A percentile compares a stretch with the other conserved stretches of the same genome.
phyloP scores from a whole-genome alignment of 1,140 invertebrate species.

The Chironomus striatipennis region DNA sequence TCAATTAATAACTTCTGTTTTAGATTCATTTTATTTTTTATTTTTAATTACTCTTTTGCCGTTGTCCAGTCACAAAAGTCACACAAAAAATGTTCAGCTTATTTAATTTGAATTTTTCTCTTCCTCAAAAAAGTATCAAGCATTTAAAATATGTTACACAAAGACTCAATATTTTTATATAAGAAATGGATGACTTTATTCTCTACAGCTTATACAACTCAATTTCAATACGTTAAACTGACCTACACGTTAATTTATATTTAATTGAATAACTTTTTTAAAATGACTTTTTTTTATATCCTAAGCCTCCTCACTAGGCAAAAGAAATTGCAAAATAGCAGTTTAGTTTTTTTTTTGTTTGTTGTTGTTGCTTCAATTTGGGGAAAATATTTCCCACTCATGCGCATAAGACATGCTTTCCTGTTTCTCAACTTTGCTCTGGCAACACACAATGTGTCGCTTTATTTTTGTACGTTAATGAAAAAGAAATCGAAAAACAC shows the following conservation, averaged over 20 bases:
- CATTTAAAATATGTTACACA: neutral
- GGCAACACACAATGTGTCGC: neutral
- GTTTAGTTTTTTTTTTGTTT: slow-evolving; percentile 24
- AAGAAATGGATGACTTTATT: neutral
- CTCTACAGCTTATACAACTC: neutral
- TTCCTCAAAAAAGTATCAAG: neutral
- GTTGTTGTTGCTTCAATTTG: slow-evolving; percentile 23
- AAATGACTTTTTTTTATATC: slow-evolving; percentile 3
- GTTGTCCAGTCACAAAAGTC: neutral
- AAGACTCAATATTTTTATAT: neutral
- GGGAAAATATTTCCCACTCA: slow-evolving; percentile 8
- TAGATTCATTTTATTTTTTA: neutral
- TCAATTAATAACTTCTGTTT: slow-evolving; percentile 20
- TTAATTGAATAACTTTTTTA: slow-evolving; percentile 20
- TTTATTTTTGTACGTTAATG: slow-evolving; percentile 9
- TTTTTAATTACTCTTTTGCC: neutral
- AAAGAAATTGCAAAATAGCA: slow-evolving; percentile 15
- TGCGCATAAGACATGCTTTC: neutral
- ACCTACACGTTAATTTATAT: slow-evolving; percentile 5
- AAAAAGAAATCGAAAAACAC: neutral
- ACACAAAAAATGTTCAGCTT: neutral
- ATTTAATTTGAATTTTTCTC: neutral
- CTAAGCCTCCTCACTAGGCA: slow-evolving; percentile 1
- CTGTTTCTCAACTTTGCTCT: neutral
- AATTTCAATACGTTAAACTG: slow-evolving; percentile 9